These are phyloP conservation scores for Redunca redunca DNA, from an alignment of 2,113 vertebrate species.

Conservation along the genomic window DNA sequence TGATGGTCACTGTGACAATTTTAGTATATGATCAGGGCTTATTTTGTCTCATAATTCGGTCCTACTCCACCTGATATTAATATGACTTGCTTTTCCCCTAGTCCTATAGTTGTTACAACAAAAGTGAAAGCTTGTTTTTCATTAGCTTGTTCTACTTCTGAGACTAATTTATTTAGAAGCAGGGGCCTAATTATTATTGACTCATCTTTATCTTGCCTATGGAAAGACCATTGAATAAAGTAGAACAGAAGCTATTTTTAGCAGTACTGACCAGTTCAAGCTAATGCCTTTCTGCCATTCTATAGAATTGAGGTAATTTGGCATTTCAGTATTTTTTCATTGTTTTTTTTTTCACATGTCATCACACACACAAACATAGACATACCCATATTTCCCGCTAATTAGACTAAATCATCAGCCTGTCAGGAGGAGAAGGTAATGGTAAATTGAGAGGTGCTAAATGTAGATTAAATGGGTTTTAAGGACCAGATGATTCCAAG, in stretches of 20 bases:
- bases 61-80: not conserved
- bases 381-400: not conserved
- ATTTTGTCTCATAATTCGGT: not conserved
- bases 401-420: not conserved
- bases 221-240: not conserved
- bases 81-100: not conserved
- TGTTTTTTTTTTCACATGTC: not conserved
- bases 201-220: not conserved
- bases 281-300: not conserved
- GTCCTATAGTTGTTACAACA: not conserved
- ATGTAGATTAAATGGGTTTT: not conserved
- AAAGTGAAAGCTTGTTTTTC: conserved; percentile 5
- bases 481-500: not conserved
- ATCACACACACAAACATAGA: not conserved
- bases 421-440: not conserved
- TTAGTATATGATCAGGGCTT: not conserved
- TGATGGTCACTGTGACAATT: not conserved
- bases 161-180: conserved; percentile 9
- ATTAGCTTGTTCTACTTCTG: not conserved
- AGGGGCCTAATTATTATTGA: not conserved
- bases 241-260: not conserved
- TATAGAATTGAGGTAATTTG: not conserved
- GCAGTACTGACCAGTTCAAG: not conserved
- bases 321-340: not conserved
- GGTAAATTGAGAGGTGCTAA: not conserved